Conservation (phyloP, 2,888 invertebrate genomes). For the Scrobipalpa costella region DNA sequence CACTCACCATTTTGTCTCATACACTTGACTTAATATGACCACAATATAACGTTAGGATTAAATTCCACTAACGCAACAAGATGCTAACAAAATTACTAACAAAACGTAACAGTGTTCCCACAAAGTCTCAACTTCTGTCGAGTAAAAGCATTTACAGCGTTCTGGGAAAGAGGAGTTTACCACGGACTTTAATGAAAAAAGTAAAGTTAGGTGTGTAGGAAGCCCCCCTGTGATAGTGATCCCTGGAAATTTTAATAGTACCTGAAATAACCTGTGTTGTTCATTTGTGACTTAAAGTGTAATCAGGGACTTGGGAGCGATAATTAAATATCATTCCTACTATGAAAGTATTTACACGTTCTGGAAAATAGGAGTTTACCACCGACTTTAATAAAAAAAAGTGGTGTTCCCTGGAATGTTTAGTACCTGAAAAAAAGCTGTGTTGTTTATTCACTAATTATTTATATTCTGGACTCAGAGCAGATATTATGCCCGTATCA, state of each 20-base stretch:
- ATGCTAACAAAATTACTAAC: constrained; percentile 2
- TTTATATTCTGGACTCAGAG: too few relatives aligned
- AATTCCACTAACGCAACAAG: constrained; percentile 4
- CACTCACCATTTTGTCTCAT: not conserved
- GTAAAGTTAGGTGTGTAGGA: not conserved
- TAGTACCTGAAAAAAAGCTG: too few relatives aligned
- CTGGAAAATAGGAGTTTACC: not conserved
- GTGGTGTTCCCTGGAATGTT: not conserved
- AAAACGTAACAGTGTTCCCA: constrained; percentile 6
- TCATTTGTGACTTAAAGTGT: too few relatives aligned
- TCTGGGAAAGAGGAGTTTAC: not conserved
- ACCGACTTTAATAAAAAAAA: constrained; percentile 15
- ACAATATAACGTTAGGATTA: not conserved
- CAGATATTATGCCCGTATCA: too few relatives aligned
- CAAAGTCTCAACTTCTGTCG: constrained; percentile 3
- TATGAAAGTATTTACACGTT: constrained; percentile 7
- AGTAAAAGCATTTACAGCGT: constrained; percentile 8
- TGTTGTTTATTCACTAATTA: too few relatives aligned
- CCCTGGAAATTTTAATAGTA: not conserved
- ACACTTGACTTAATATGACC: not conserved
- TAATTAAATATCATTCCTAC: too few relatives aligned
- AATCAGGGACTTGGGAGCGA: too few relatives aligned
- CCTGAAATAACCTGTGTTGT: not conserved
- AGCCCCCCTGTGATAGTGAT: not conserved
- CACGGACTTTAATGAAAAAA: constrained; percentile 15